Conservation (phyloP, 2,113 vertebrate species). For the Perca fluviatilis region DNA sequence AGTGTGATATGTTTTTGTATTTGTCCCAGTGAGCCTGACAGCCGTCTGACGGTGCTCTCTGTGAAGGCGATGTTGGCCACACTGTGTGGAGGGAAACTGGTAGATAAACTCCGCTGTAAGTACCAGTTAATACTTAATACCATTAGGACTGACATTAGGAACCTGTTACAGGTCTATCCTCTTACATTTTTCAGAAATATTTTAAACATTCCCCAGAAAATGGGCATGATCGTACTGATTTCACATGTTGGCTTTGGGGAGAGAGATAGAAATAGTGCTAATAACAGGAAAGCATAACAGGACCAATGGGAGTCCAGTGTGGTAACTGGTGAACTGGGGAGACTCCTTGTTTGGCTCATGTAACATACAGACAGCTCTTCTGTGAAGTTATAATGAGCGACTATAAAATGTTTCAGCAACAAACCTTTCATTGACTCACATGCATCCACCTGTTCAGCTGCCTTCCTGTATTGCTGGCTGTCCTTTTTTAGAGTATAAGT, state of each 20-base stretch:
- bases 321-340: conserved; percentile 50
- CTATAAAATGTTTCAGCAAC: neutral
- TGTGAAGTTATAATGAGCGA: neutral
- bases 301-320: conserved; percentile 25
- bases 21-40: conserved; percentile 89
- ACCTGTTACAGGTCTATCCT: neutral
- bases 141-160: neutral
- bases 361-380: neutral
- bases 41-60: conserved; percentile 93
- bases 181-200: neutral
- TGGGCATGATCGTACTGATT: neutral
- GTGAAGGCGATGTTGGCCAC: conserved; percentile 94
- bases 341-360: conserved; percentile 37
- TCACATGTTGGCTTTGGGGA: neutral
- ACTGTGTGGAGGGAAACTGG: conserved; percentile 95
- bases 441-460: neutral
- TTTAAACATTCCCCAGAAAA: neutral
- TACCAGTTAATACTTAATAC: conserved; percentile 53
- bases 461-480: neutral
- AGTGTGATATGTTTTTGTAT: conserved; percentile 78
- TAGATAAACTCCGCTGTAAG: conserved; percentile 98
- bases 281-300: neutral
- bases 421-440: neutral
- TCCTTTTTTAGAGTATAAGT: neutral
- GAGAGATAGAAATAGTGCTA: neutral